Conservation (phyloP, 2,113 vertebrate genomes). For the Sinocyclocheilus rhinocerous region DNA sequence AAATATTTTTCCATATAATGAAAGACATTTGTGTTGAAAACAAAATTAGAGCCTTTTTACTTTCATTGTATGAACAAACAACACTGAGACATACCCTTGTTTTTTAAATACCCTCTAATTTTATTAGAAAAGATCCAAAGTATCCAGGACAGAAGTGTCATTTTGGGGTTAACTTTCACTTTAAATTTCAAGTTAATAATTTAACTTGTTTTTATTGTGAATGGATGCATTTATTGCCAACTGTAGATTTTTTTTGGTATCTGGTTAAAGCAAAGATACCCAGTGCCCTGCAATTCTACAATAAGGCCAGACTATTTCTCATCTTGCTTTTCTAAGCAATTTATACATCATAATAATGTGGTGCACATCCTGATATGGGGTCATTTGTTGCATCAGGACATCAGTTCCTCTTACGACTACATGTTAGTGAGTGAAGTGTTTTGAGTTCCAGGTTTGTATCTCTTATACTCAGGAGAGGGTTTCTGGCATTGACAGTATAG, state of each 20-base stretch:
- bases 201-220: not conserved
- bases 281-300: not conserved
- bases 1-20: not conserved
- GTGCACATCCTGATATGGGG: not conserved
- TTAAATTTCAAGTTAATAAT: not conserved
- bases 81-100: not conserved
- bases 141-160: not conserved
- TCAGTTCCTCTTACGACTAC: not conserved
- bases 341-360: not conserved
- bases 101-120: not conserved
- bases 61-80: not conserved
- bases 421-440: not conserved
- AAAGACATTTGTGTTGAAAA: not conserved
- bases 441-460: conserved; percentile 14
- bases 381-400: not conserved
- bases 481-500: not conserved
- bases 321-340: not conserved
- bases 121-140: not conserved
- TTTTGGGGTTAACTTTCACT: not conserved
- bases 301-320: not conserved
- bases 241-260: not conserved
- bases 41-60: not conserved
- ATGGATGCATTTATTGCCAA: not conserved
- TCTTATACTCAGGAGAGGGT: not conserved
- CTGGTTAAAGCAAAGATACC: not conserved